phyloP scores from a whole-genome alignment of 2,888 invertebrate species.

The Elaeidobius kamerunicus region DNA sequence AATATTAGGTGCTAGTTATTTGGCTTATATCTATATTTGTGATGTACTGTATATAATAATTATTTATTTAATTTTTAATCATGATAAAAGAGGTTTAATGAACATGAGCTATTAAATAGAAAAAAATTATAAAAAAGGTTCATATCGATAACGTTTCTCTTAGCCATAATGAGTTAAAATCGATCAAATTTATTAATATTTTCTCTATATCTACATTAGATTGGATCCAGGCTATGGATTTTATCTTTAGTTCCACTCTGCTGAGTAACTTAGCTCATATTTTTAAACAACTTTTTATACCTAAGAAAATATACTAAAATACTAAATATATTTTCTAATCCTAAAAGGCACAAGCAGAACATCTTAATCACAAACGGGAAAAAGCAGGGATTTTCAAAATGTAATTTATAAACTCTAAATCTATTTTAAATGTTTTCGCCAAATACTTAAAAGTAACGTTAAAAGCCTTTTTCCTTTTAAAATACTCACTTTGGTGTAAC shows the following conservation, averaged over 20 bases:
- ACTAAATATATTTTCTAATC: not conserved
- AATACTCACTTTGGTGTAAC: conserved; percentile 40
- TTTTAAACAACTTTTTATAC: not conserved
- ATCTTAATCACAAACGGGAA: too few species aligned
- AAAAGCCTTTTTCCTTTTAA: conserved; percentile 2
- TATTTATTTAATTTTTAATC: not conserved
- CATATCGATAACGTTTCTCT: too few species aligned
- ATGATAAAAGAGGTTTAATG: not conserved
- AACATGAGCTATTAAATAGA: too few species aligned
- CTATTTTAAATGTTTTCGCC: not conserved
- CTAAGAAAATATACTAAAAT: not conserved
- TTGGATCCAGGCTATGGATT: too few species aligned
- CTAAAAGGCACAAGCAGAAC: too few species aligned
- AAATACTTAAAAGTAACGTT: not conserved
- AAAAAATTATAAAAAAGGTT: too few species aligned
- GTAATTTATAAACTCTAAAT: not conserved
- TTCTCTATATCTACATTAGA: too few species aligned
- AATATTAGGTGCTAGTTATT: conserved; percentile 1
- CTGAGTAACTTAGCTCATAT: not conserved
- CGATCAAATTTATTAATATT: too few species aligned
- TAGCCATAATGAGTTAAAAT: too few species aligned
- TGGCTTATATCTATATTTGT: not conserved
- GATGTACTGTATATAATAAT: not conserved
- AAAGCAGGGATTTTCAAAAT: too few species aligned
- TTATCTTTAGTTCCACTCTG: too few species aligned